Percentiles rank a stretch among this genome's conserved stretches.
These are phyloP conservation scores for Forbesichthys agassizii DNA, from an alignment of 2,113 vertebrate species.

Conservation along the genomic window DNA sequence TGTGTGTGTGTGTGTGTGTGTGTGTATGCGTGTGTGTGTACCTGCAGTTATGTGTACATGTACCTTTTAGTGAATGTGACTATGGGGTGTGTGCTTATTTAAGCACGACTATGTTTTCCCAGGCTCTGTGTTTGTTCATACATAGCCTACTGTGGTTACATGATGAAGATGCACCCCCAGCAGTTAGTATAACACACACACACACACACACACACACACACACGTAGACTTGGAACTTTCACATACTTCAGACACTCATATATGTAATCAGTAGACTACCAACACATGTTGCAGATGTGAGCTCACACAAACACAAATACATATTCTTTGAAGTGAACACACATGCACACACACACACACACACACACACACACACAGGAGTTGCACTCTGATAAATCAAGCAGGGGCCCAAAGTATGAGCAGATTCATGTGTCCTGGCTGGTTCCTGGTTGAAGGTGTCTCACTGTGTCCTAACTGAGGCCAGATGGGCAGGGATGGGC, in stretches of 20 bases:
- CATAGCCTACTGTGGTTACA: constrained; percentile 44
- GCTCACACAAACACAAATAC: constrained; percentile 5
- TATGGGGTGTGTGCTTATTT: constrained; percentile 59
- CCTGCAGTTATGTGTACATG: not conserved
- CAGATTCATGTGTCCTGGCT: constrained; percentile 68
- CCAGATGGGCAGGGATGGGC: constrained; percentile 26
- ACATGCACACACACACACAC: constrained; percentile 9
- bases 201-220: constrained; percentile 12
- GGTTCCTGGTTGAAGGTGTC: constrained; percentile 51
- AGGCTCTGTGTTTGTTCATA: constrained; percentile 47
- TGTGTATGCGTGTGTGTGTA: constrained; percentile 1
- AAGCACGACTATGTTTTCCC: constrained; percentile 54
- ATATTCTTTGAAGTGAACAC: not conserved
- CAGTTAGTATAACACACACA: constrained; percentile 24
- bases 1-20: constrained; percentile 13
- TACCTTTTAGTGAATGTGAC: not conserved
- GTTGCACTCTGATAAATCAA: constrained; percentile 34
- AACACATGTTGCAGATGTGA: too few species aligned
- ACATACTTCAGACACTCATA: too few species aligned
- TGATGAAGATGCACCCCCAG: constrained; percentile 41
- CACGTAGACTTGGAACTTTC: not conserved
- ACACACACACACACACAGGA: constrained; percentile 9
- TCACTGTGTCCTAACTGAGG: constrained; percentile 34
- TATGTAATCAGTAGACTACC: too few species aligned
- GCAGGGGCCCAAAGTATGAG: constrained; percentile 62